A percentile compares a stretch with the other conserved stretches of the same genome.
Evolutionary conservation across 2,113 vertebrate genomes (phyloP).

Genomic region (cat (Felis catus)): DNA sequence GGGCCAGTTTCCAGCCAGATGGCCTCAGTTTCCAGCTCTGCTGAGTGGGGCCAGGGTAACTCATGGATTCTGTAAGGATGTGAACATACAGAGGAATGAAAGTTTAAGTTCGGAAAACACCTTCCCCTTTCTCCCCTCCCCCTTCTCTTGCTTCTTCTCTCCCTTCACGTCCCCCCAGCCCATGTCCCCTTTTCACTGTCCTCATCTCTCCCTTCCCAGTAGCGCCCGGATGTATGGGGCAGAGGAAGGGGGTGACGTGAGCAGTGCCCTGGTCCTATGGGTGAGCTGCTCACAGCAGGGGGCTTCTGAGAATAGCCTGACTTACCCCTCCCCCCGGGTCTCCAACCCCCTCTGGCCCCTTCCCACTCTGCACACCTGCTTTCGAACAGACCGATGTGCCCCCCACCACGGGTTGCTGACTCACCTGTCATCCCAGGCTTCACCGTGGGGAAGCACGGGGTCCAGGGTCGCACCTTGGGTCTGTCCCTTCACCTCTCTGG

Average conservation of each 20-base stretch:
- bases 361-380: rapidly evolving
- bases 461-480: rapidly evolving
- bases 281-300: not conserved
- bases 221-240: not conserved
- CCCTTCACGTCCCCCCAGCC: too few species aligned
- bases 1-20: not conserved
- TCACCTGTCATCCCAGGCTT: not conserved
- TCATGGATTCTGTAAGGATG: not conserved
- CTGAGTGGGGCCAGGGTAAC: not conserved
- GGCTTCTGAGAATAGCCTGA: not conserved
- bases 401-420: rapidly evolving
- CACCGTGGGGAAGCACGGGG: rapidly evolving
- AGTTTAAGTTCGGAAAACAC: rapidly evolving
- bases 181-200: not conserved
- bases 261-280: not conserved
- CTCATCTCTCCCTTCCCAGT: too few species aligned
- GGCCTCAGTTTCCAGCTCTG: not conserved
- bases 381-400: not conserved
- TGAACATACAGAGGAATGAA: rapidly evolving
- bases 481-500: not conserved
- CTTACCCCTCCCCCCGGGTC: rapidly evolving
- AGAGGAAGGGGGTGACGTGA: not conserved
- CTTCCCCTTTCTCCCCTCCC: too few species aligned
- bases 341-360: too few species aligned
- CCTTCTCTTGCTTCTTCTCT: not conserved